Conservation (phyloP, 2,888 invertebrate genomes). For the Pyrocoelia pectoralis region DNA sequence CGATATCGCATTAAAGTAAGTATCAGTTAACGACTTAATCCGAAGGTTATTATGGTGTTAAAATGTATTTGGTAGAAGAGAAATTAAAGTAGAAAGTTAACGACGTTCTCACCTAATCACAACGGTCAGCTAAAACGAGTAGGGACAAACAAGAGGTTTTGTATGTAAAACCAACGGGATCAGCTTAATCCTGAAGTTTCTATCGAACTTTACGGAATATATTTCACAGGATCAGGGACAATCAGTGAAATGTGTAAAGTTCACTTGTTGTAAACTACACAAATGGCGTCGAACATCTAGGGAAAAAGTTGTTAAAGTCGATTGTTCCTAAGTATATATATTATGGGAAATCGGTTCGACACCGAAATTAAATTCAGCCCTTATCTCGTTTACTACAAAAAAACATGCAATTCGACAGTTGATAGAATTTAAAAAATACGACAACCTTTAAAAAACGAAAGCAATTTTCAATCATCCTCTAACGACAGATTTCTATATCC, state of each 20-base stretch:
- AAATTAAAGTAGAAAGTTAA: constrained; percentile 11
- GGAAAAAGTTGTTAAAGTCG: constrained; percentile 23
- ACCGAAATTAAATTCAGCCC: constrained; percentile 3
- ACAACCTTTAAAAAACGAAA: constrained; percentile 12
- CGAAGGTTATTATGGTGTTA: constrained; percentile 9
- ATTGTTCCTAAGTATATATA: constrained; percentile 9
- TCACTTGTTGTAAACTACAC: constrained; percentile 32
- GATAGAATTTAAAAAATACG: neutral
- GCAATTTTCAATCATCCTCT: constrained; percentile 29
- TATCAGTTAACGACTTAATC: constrained; percentile 5
- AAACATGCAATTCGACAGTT: constrained; percentile 6
- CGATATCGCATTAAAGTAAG: too few relatives aligned
- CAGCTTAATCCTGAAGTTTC: constrained; percentile 31
- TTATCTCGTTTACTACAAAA: neutral
- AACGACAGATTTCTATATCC: constrained; percentile 25
- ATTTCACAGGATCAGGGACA: constrained; percentile 28
- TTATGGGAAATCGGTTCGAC: neutral
- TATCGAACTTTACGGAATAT: constrained; percentile 33
- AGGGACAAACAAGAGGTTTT: constrained; percentile 16
- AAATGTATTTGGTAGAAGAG: constrained; percentile 7
- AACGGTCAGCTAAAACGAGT: constrained; percentile 7
- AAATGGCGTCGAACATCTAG: constrained; percentile 21
- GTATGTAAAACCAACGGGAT: constrained; percentile 35
- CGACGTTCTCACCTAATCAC: constrained; percentile 22
- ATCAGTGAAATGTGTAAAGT: constrained; percentile 32